These are phyloP conservation scores for Ivindomyrus marchei DNA, from an alignment of 2,113 vertebrate species.

Conservation along the genomic window DNA sequence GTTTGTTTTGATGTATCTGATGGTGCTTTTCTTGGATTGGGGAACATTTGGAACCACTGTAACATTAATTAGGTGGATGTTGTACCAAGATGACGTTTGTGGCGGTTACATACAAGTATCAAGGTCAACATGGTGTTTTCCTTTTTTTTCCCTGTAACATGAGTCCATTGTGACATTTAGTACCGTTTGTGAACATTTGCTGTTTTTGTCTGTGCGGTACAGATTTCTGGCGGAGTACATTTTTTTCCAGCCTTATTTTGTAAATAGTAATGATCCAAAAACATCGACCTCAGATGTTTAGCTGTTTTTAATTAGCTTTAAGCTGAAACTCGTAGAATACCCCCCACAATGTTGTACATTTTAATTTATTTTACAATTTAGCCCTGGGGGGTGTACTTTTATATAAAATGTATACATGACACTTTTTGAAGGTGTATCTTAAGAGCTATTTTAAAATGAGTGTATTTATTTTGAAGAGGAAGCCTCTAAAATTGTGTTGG, in stretches of 20 bases:
- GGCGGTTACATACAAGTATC: background rate
- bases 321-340: background rate
- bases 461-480: conserved; percentile 15
- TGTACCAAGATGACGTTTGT: background rate
- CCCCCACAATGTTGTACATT: background rate
- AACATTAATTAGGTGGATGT: background rate
- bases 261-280: background rate
- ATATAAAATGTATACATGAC: conserved; percentile 23
- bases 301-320: background rate
- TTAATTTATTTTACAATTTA: conserved; percentile 35
- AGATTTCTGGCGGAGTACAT: background rate
- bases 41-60: background rate
- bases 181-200: background rate
- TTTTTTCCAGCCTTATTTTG: background rate
- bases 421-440: conserved; percentile 3
- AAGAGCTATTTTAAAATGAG: conserved; percentile 16
- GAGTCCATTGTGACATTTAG: background rate
- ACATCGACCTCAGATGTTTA: conserved; percentile 7
- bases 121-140: background rate
- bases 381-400: conserved; percentile 33
- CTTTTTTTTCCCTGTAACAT: background rate
- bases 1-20: background rate
- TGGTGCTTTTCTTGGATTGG: background rate
- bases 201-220: background rate
- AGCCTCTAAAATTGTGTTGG: background rate